Evolutionary conservation across 2,797 vertebrate genomes (phyloP).

Genomic region (Poecilia velifera): DNA sequence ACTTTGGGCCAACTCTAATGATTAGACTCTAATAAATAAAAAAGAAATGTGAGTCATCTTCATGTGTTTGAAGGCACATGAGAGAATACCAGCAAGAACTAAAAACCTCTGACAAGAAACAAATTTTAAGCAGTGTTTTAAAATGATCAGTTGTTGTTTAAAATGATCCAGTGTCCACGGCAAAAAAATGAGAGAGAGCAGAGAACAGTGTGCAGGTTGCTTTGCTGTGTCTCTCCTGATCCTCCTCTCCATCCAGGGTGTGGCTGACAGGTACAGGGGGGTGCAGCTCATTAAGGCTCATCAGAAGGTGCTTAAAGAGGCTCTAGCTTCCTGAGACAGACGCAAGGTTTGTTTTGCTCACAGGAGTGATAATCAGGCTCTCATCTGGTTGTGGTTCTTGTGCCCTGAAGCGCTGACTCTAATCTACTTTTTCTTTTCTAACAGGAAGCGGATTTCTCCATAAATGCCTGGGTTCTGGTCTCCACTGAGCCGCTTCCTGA

Average conservation of each 20-base stretch:
- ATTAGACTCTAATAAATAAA: background rate
- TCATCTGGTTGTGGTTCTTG: background rate
- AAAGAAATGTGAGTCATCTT: background rate
- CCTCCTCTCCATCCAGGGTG: background rate
- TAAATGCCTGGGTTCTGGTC: background rate
- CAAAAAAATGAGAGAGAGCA: background rate
- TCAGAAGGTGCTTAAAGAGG: background rate
- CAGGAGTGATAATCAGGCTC: background rate
- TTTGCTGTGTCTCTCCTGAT: background rate
- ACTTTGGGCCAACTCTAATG: background rate
- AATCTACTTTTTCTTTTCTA: background rate
- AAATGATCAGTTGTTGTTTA: too few relatives aligned
- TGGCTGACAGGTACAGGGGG: background rate
- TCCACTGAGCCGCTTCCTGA: background rate
- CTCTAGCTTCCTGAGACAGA: background rate
- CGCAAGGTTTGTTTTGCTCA: background rate
- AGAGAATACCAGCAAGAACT: background rate
- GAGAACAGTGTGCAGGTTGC: background rate
- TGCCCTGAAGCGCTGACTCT: background rate
- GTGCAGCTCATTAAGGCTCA: background rate
- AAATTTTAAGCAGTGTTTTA: too few relatives aligned
- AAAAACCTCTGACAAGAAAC: background rate
- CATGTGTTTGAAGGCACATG: background rate
- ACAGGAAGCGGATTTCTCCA: background rate
- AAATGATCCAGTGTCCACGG: too few relatives aligned